Evolutionary conservation across 35 echinoderm and acorn worm genomes (phyloP).

Genomic region (Ptychodera flava): DNA sequence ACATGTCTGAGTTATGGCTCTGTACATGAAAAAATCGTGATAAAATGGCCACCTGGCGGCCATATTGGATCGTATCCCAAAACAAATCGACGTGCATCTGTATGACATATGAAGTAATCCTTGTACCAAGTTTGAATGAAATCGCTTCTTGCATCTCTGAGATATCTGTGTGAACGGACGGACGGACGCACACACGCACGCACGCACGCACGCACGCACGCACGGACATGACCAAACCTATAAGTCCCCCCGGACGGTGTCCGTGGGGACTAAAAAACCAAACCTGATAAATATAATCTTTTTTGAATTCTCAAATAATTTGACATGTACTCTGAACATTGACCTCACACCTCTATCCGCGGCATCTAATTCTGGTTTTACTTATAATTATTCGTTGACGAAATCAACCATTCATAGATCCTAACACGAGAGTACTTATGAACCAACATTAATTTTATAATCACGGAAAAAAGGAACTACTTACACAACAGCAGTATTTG

Average conservation of each 20-base stretch:
- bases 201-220: not conserved
- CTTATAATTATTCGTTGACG: not conserved
- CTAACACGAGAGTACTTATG: not conserved
- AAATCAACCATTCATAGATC: not conserved
- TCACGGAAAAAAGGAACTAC: too few relatives aligned
- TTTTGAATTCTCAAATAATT: not conserved
- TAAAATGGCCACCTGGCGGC: too few relatives aligned
- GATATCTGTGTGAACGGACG: not conserved
- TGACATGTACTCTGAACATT: not conserved
- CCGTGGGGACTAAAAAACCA: too few relatives aligned
- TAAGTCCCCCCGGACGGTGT: too few relatives aligned
- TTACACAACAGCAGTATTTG: too few relatives aligned
- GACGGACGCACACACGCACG: not conserved
- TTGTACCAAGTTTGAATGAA: not conserved
- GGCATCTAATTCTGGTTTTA: not conserved
- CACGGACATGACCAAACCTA: not conserved
- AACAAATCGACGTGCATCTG: not conserved
- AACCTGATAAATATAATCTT: not conserved
- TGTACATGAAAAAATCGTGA: too few relatives aligned
- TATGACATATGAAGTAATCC: not conserved
- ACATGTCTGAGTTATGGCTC: not conserved
- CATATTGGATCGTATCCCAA: too few relatives aligned
- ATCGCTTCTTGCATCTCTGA: not conserved
- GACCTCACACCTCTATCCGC: not conserved
- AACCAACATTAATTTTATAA: too few relatives aligned